A percentile compares a stretch with the other conserved stretches of the same genome.
Conservation (phyloP, 2,888 invertebrate species). For the Anagyrus pseudococci region DNA sequence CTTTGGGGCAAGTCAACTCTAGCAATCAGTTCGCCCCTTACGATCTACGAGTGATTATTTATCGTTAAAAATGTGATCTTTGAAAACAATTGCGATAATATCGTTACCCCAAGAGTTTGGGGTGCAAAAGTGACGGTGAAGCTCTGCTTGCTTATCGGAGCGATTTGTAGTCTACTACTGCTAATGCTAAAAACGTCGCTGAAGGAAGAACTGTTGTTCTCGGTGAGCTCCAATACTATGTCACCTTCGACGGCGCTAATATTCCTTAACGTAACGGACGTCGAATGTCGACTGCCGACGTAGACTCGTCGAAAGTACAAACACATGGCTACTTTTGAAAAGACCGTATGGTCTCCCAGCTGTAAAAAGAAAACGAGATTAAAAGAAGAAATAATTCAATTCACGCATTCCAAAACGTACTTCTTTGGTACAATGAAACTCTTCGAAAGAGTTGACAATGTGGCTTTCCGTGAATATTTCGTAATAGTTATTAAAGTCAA, state of each 20-base stretch:
- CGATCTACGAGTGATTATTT: slow-evolving; percentile 49
- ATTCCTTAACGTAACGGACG: slow-evolving; percentile 59
- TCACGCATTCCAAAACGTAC: slow-evolving; percentile 41
- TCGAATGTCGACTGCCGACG: slow-evolving; percentile 52
- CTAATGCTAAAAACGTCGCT: slow-evolving; percentile 53
- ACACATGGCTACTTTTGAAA: slow-evolving; percentile 52
- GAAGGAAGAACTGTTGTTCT: slow-evolving; percentile 9
- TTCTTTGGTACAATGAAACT: slow-evolving; percentile 64
- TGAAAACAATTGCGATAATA: slow-evolving; percentile 1
- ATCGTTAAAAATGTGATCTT: slow-evolving; percentile 13
- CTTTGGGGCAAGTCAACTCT: slow-evolving; percentile 46
- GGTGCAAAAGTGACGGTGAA: slow-evolving; percentile 61
- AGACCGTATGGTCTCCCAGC: slow-evolving; percentile 56
- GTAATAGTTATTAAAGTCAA: slow-evolving; percentile 67
- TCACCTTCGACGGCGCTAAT: slow-evolving; percentile 56
- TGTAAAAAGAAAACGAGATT: slow-evolving; percentile 42
- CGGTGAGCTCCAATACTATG: slow-evolving; percentile 42
- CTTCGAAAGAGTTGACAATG: slow-evolving; percentile 65
- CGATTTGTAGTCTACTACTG: slow-evolving; percentile 51
- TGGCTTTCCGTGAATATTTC: slow-evolving; percentile 69
- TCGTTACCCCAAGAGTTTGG: slow-evolving; percentile 56
- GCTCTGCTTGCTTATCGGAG: slow-evolving; percentile 53
- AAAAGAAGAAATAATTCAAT: not conserved
- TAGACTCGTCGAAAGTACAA: slow-evolving; percentile 60
- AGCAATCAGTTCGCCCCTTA: too few relatives aligned